A percentile compares a stretch with the other conserved stretches of the same genome.
phyloP scores from a whole-genome alignment of 1,140 invertebrate species.

The Drosophila auraria region DNA sequence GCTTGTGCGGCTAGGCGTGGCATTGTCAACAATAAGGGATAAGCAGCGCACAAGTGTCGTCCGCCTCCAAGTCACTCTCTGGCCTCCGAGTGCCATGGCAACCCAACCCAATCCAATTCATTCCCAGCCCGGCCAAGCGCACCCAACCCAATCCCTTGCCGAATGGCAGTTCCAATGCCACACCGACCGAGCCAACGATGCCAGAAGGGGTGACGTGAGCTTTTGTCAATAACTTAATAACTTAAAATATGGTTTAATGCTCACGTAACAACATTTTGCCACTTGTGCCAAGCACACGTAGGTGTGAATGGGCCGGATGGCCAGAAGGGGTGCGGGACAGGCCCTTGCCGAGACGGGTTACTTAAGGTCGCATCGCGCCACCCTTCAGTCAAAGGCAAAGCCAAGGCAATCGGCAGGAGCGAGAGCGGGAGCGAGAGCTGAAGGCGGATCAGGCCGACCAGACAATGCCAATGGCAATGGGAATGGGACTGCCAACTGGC shows the following conservation, averaged over 20 bases:
- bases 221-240: slow-evolving; percentile 84
- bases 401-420: slow-evolving; percentile 41
- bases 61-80: slow-evolving; percentile 45
- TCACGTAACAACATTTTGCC: slow-evolving; percentile 83
- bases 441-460: slow-evolving; percentile 20
- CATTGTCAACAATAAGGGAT: slow-evolving; percentile 78
- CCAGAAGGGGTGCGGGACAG: neutral
- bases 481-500: neutral
- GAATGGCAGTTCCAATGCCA: neutral
- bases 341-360: slow-evolving; percentile 20
- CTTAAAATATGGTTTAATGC: slow-evolving; percentile 84
- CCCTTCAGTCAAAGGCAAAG: slow-evolving; percentile 36
- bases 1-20: slow-evolving; percentile 62
- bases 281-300: slow-evolving; percentile 71
- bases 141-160: slow-evolving; percentile 22
- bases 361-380: slow-evolving; percentile 44
- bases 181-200: slow-evolving; percentile 2
- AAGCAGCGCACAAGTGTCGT: slow-evolving; percentile 79
- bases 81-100: slow-evolving; percentile 14
- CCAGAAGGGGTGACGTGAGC: slow-evolving; percentile 76
- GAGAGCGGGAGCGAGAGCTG: neutral
- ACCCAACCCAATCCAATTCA: slow-evolving; percentile 12
- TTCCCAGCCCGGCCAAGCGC: slow-evolving; percentile 3
- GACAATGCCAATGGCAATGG: slow-evolving; percentile 52
- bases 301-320: slow-evolving; percentile 59